Conservation (phyloP, 2,888 invertebrate genomes). For the Euplagia quadripunctaria region DNA sequence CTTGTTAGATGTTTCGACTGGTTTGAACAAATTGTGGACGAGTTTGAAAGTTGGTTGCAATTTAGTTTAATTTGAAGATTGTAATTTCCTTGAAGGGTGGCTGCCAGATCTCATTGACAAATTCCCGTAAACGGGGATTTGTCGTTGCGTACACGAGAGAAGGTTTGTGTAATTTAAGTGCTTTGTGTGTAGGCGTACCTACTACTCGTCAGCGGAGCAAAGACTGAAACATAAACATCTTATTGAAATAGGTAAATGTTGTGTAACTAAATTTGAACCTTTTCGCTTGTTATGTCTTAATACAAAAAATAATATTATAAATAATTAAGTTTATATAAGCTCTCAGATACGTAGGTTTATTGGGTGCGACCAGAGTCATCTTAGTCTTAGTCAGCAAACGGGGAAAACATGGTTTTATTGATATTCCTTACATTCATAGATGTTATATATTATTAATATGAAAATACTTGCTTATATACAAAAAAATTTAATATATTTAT, state of each 20-base stretch:
- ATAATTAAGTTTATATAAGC: not conserved
- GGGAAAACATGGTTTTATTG: too few relatives aligned
- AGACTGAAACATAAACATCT: slow-evolving; percentile 27
- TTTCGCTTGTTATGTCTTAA: not conserved
- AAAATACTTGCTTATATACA: too few relatives aligned
- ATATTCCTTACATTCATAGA: too few relatives aligned
- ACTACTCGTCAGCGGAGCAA: slow-evolving; percentile 23
- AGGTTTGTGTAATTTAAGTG: slow-evolving; percentile 45
- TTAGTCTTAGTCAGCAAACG: too few relatives aligned
- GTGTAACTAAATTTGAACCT: not conserved
- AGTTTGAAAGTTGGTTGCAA: slow-evolving; percentile 51
- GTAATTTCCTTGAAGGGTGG: slow-evolving; percentile 52
- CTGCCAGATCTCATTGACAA: slow-evolving; percentile 47
- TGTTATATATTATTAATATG: too few relatives aligned
- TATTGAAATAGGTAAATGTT: slow-evolving; percentile 23
- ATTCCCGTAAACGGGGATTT: slow-evolving; percentile 45
- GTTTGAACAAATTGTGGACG: slow-evolving; percentile 52
- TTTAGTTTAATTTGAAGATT: slow-evolving; percentile 49
- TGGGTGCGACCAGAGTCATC: too few relatives aligned
- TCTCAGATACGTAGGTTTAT: too few relatives aligned
- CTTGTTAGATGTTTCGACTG: slow-evolving; percentile 65
- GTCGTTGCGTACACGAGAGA: slow-evolving; percentile 33
- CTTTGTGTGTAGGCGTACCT: slow-evolving; percentile 38
- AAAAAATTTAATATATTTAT: too few relatives aligned
- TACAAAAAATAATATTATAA: not conserved